Conservation (phyloP, 1,140 invertebrate species). For the Ostrea edulis region DNA sequence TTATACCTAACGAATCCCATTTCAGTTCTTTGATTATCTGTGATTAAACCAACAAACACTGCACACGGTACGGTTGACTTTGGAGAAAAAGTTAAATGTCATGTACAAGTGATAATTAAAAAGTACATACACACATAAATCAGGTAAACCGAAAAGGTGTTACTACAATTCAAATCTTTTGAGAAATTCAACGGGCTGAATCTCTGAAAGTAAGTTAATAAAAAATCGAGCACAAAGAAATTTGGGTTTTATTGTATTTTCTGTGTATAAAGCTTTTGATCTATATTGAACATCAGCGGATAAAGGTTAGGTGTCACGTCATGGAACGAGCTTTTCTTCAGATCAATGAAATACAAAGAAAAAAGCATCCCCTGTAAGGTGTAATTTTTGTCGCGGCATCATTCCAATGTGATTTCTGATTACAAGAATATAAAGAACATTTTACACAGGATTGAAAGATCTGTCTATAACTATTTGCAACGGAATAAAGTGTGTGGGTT, state of each 20-base stretch:
- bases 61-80: background rate
- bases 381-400: background rate
- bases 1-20: background rate
- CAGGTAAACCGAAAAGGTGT: background rate
- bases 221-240: background rate
- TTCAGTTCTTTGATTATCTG: background rate
- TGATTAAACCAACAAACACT: background rate
- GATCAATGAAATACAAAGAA: background rate
- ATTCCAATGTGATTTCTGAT: too few species aligned
- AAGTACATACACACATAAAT: background rate
- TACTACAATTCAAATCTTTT: background rate
- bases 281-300: background rate
- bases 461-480: too few species aligned
- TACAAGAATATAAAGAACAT: too few species aligned
- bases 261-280: background rate
- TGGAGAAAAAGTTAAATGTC: background rate
- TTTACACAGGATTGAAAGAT: too few species aligned
- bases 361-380: background rate
- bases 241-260: background rate
- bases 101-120: background rate
- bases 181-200: background rate
- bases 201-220: background rate
- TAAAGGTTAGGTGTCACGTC: background rate
- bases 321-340: background rate
- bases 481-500: background rate